Conservation (phyloP, 2,113 vertebrate species). For the Plestiodon gilberti region DNA sequence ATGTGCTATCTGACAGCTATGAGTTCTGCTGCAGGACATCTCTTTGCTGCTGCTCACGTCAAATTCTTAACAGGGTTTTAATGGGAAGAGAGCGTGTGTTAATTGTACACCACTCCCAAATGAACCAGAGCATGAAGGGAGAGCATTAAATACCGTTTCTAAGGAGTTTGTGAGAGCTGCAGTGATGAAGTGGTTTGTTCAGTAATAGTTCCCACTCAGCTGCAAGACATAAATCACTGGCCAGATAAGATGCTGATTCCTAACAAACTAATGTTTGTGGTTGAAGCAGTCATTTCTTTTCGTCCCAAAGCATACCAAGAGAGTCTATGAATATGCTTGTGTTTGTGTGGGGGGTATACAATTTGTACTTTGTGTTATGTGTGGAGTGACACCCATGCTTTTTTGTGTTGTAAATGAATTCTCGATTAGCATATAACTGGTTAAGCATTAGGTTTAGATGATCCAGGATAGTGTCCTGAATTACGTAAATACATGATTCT, state of each 20-base stretch:
- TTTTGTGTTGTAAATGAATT: not conserved
- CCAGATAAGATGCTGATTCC: conserved; percentile 54
- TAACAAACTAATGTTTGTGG: conserved; percentile 38
- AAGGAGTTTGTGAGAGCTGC: conserved; percentile 56
- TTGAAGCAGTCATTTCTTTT: conserved; percentile 41
- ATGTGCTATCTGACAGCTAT: not conserved
- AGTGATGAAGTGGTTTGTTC: conserved; percentile 69
- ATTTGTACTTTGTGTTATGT: not conserved
- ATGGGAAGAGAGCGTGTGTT: conserved; percentile 66
- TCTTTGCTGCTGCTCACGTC: conserved; percentile 53
- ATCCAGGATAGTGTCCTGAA: not conserved
- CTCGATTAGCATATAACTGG: not conserved
- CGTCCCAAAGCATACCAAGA: not conserved
- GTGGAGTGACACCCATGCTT: not conserved
- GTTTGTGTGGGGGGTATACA: not conserved
- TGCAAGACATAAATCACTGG: conserved; percentile 65
- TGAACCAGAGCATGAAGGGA: conserved; percentile 71
- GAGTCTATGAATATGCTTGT: not conserved
- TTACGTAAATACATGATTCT: not conserved
- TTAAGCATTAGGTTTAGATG: not conserved
- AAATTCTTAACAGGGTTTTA: conserved; percentile 64
- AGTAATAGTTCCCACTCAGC: conserved; percentile 62
- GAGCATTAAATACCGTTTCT: conserved; percentile 66
- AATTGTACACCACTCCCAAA: conserved; percentile 68
- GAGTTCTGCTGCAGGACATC: conserved; percentile 38